phyloP scores from a whole-genome alignment of 2,113 vertebrate species.

The Psittacula cyanocephala region DNA sequence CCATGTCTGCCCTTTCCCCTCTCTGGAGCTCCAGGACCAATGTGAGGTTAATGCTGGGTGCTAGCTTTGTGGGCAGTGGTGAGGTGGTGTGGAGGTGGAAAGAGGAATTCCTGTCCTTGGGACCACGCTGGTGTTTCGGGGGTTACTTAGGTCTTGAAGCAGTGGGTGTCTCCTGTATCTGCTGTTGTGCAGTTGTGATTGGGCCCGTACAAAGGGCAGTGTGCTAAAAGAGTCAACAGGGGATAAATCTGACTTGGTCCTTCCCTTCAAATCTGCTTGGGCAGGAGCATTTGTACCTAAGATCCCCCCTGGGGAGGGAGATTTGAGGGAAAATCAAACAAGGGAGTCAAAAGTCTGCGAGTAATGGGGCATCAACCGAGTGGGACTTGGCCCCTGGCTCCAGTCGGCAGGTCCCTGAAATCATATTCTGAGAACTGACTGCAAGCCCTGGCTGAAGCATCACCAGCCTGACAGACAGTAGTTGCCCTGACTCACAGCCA shows the following conservation, averaged over 20 bases:
- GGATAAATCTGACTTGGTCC: neutral
- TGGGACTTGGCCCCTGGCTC: neutral
- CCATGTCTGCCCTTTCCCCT: neutral
- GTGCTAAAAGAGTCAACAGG: neutral
- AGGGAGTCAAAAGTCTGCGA: neutral
- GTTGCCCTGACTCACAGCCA: neutral
- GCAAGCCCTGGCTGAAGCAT: constrained; percentile 1
- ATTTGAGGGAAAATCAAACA: neutral
- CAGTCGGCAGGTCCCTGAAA: constrained; percentile 2
- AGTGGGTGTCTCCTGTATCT: neutral
- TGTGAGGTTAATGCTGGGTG: neutral
- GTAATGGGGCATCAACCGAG: neutral
- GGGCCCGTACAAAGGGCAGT: neutral
- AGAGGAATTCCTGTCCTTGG: neutral
- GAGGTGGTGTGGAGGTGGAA: neutral
- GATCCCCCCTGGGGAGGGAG: neutral
- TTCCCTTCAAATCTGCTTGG: constrained; percentile 1
- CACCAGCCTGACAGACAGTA: neutral
- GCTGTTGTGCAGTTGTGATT: neutral
- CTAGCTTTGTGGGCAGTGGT: neutral
- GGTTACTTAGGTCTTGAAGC: neutral
- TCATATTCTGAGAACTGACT: neutral
- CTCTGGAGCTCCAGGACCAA: neutral
- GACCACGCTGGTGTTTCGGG: neutral
- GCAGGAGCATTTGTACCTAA: neutral